Percentiles rank a stretch among this genome's conserved stretches.
Conservation (phyloP, 2,888 invertebrate species). For the Tortricodes alternella region DNA sequence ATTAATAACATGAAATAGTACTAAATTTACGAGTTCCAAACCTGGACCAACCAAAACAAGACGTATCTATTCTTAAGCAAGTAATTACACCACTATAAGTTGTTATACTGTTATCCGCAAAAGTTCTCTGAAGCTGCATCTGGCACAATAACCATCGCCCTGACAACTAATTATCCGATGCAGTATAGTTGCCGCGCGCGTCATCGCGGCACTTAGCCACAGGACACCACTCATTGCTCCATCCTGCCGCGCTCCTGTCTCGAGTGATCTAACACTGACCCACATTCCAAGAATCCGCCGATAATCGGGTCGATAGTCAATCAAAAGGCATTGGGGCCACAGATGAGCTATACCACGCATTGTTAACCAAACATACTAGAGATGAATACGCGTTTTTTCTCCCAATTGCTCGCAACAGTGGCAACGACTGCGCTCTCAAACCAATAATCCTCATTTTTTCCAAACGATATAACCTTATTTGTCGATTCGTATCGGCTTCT, state of each 20-base stretch:
- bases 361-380: conserved; percentile 34
- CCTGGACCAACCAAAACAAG: neutral
- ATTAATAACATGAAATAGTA: no score
- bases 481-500: conserved; percentile 66
- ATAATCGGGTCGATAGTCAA: conserved; percentile 67
- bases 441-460: conserved; percentile 71
- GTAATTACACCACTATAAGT: neutral
- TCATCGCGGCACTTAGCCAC: conserved; percentile 40
- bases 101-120: neutral
- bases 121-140: neutral
- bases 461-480: conserved; percentile 75
- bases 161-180: neutral
- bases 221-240: conserved; percentile 55
- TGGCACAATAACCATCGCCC: neutral
- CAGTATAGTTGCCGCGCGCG: conserved; percentile 31
- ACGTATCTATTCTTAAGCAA: neutral
- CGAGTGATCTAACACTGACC: conserved; percentile 65
- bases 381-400: conserved; percentile 33
- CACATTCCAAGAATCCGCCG: conserved; percentile 54
- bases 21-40: neutral
- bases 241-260: conserved; percentile 59
- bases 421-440: conserved; percentile 45
- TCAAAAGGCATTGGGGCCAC: conserved; percentile 49
- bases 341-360: conserved; percentile 47
- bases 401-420: conserved; percentile 42